A percentile compares a stretch with the other conserved stretches of the same genome.
Evolutionary conservation across 2,797 vertebrate species (phyloP).

Genomic region (Sitta carolinensis): DNA sequence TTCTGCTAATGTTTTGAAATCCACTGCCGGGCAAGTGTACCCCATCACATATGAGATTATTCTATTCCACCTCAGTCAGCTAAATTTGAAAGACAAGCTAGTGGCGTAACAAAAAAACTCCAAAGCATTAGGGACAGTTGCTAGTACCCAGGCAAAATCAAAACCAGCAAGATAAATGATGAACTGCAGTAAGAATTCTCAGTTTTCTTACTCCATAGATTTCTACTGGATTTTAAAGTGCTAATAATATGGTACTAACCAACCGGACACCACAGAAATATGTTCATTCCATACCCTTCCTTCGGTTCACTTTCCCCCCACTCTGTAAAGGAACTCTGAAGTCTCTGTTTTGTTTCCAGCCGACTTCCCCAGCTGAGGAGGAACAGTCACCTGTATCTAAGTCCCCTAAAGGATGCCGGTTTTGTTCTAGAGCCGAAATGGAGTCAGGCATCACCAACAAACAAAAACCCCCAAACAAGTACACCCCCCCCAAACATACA

Average conservation of each 20-base stretch:
- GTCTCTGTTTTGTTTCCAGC: background rate
- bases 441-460: background rate
- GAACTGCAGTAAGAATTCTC: background rate
- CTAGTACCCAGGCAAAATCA: background rate
- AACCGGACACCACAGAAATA: background rate
- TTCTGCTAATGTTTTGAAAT: background rate
- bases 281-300: rapidly evolving
- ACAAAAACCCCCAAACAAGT: rapidly evolving
- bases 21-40: background rate
- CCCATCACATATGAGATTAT: background rate
- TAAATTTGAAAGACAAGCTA: background rate
- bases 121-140: background rate
- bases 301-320: background rate
- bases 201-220: background rate
- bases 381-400: background rate
- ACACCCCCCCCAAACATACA: rapidly evolving
- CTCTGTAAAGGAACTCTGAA: background rate
- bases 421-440: background rate
- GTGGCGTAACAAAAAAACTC: background rate
- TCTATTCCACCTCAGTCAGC: background rate
- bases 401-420: background rate
- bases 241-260: background rate
- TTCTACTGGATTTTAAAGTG: background rate
- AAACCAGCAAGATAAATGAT: background rate
- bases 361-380: background rate